phyloP scores from a whole-genome alignment of 2,797 vertebrate species.

The Myotis daubentonii region DNA sequence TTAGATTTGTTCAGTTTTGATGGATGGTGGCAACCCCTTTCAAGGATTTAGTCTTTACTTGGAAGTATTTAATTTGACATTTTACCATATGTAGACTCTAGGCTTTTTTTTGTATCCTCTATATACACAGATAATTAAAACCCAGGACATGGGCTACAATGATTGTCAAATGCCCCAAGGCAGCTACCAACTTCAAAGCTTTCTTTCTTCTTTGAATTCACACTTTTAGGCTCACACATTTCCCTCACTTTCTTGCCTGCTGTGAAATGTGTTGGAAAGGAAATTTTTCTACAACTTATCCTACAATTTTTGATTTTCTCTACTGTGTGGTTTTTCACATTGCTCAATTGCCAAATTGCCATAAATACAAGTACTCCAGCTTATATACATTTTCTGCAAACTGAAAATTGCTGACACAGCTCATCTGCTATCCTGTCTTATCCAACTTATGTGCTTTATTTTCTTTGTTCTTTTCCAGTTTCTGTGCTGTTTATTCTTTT shows the following conservation, averaged over 20 bases:
- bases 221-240: neutral
- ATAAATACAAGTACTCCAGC: neutral
- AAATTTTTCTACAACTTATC: conserved; percentile 23
- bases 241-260: neutral
- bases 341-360: neutral
- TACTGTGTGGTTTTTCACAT: neutral
- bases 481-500: neutral
- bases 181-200: conserved; percentile 61
- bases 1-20: neutral
- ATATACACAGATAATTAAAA: conserved; percentile 52
- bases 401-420: neutral
- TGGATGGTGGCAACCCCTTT: neutral
- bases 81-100: neutral
- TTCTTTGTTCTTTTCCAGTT: neutral
- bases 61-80: neutral
- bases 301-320: neutral
- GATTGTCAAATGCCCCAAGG: conserved; percentile 36
- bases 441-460: neutral
- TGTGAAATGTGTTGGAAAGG: conserved; percentile 42
- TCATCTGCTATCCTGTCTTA: neutral
- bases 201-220: conserved; percentile 47
- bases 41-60: neutral
- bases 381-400: neutral
- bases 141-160: neutral
- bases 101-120: conserved; percentile 5